phyloP scores from a whole-genome alignment of 2,797 vertebrate genomes.

The Chelmon rostratus region DNA sequence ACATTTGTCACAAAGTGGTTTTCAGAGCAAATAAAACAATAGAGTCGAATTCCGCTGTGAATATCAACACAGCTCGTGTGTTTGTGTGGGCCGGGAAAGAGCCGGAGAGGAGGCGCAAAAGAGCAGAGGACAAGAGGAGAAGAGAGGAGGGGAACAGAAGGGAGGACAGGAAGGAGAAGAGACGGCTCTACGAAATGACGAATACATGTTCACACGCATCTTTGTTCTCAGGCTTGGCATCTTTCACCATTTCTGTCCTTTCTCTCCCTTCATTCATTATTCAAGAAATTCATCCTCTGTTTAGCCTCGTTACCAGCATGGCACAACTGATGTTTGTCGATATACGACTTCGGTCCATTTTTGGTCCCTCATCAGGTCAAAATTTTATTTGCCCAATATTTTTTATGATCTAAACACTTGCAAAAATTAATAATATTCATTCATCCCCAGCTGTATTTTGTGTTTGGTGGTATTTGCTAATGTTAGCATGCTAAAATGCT shows the following conservation, averaged over 20 bases:
- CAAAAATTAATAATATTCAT: too few species aligned
- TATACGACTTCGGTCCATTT: too few species aligned
- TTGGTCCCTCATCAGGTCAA: too few species aligned
- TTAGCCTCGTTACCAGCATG: too few species aligned
- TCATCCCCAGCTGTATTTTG: too few species aligned
- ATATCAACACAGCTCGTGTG: conserved; percentile 7
- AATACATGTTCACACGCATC: background rate
- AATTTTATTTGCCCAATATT: too few species aligned
- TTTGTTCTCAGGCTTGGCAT: background rate
- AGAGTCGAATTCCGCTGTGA: conserved; percentile 13
- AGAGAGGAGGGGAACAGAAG: background rate
- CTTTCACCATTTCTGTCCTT: conserved; percentile 9
- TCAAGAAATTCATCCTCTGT: background rate
- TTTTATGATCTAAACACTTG: too few species aligned
- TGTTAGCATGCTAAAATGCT: too few species aligned
- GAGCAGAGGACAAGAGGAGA: conserved; percentile 1
- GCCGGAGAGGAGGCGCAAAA: conserved; percentile 10
- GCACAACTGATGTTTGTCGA: too few species aligned
- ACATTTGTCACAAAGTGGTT: conserved; percentile 33
- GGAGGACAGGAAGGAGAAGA: background rate
- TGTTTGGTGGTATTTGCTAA: too few species aligned
- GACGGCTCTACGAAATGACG: background rate
- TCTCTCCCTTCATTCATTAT: background rate
- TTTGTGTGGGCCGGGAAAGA: conserved; percentile 21
- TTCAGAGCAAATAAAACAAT: conserved; percentile 38